Conservation (phyloP, 2,797 vertebrate genomes). For the Sebastes flavidus region DNA sequence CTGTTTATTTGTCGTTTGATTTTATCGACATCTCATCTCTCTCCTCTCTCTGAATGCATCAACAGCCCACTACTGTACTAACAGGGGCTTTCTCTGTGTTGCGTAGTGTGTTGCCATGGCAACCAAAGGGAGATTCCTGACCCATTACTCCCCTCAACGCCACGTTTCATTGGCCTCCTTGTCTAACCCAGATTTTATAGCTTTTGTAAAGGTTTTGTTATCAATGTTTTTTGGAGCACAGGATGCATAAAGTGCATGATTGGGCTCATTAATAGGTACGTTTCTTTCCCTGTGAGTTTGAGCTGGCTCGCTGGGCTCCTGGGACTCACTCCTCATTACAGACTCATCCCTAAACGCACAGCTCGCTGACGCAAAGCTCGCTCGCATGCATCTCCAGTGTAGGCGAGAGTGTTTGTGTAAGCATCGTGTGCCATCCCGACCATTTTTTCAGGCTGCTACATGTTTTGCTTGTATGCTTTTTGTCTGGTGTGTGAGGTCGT, state of each 20-base stretch:
- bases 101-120: constrained; percentile 76
- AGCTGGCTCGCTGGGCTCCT: constrained; percentile 48
- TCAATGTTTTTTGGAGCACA: background rate
- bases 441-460: constrained; percentile 29
- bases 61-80: constrained; percentile 52
- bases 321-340: constrained; percentile 67
- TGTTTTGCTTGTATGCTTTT: constrained; percentile 24
- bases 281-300: constrained; percentile 47
- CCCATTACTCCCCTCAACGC: constrained; percentile 64
- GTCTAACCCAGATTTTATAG: constrained; percentile 11
- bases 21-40: background rate
- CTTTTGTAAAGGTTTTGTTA: background rate
- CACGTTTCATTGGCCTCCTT: constrained; percentile 48
- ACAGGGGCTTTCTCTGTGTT: constrained; percentile 72
- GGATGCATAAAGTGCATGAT: constrained; percentile 6
- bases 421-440: constrained; percentile 15
- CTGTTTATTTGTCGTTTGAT: background rate
- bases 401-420: constrained; percentile 44
- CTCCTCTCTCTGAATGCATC: constrained; percentile 27
- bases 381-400: constrained; percentile 41
- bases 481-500: constrained; percentile 1
- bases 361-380: constrained; percentile 60
- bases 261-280: constrained; percentile 40
- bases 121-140: constrained; percentile 79
- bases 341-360: constrained; percentile 69